phyloP scores from a whole-genome alignment of 2,797 vertebrate species.

The Steatocranus sp. region DNA sequence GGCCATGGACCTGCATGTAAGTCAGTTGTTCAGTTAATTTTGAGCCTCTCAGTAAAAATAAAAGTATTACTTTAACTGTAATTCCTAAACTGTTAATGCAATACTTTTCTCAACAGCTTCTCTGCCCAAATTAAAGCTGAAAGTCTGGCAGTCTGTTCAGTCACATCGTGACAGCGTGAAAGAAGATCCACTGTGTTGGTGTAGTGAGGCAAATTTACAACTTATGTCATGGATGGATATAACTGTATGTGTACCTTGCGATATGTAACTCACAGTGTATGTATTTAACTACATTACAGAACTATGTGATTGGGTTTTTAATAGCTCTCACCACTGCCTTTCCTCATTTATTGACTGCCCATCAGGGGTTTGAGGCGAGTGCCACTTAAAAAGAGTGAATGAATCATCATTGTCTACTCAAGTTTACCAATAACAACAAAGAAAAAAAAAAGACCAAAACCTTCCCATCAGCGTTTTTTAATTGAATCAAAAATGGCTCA shows the following conservation, averaged over 20 bases:
- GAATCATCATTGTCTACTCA: not conserved
- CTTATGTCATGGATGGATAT: not conserved
- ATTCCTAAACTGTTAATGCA: not conserved
- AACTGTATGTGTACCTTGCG: not conserved
- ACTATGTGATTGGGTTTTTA: not conserved
- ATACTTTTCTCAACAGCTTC: not conserved
- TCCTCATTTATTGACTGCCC: slow-evolving; percentile 14
- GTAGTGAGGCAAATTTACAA: not conserved
- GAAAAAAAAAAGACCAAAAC: not conserved
- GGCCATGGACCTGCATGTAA: not conserved
- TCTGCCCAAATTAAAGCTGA: not conserved
- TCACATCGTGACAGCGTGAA: not conserved
- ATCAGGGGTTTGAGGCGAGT: not conserved
- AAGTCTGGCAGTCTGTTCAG: not conserved
- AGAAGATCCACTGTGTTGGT: not conserved
- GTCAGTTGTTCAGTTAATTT: not conserved
- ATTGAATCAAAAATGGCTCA: slow-evolving; percentile 43
- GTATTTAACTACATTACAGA: not conserved
- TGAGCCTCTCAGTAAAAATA: not conserved
- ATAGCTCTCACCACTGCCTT: not conserved
- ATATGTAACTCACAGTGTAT: not conserved
- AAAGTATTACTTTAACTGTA: not conserved
- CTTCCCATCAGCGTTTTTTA: slow-evolving; percentile 10
- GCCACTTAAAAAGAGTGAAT: not conserved
- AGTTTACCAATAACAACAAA: not conserved